Percentiles rank a stretch among this genome's conserved stretches.
Evolutionary conservation across 2,797 vertebrate species (phyloP).

Genomic region (Heterohyrax brucei): DNA sequence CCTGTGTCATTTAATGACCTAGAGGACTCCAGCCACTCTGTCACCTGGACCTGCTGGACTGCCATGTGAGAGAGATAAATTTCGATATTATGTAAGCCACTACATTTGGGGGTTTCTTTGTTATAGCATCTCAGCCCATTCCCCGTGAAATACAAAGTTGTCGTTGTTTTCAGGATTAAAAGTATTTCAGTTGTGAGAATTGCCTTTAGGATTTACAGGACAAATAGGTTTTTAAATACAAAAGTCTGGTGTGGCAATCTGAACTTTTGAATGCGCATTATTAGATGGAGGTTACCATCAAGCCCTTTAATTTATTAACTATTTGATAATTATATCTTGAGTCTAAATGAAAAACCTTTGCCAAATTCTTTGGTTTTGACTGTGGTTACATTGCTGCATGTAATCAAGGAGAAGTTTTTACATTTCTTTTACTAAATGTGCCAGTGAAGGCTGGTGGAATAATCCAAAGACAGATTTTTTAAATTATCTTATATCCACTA

Average conservation of each 20-base stretch:
- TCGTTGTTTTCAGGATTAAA: conserved; percentile 43
- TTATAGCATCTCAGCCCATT: neutral
- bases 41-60: neutral
- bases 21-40: neutral
- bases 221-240: conserved; percentile 58
- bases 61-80: neutral
- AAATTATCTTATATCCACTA: conserved; percentile 41
- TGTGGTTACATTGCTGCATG: conserved; percentile 1
- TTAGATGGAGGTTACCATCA: neutral
- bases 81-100: conserved; percentile 43
- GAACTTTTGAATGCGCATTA: conserved; percentile 43
- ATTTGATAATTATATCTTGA: conserved; percentile 35
- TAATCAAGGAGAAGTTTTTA: conserved; percentile 24
- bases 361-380: neutral
- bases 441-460: neutral
- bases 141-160: neutral
- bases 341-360: conserved; percentile 10
- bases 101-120: neutral
- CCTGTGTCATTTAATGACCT: conserved; percentile 19
- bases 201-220: neutral
- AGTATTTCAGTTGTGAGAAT: conserved; percentile 51
- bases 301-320: neutral
- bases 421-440: conserved; percentile 54
- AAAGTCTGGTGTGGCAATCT: neutral
- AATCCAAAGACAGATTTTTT: conserved; percentile 24